Evolutionary conservation across 2,888 invertebrate species (phyloP).

Genomic region (Clunio marinus): DNA sequence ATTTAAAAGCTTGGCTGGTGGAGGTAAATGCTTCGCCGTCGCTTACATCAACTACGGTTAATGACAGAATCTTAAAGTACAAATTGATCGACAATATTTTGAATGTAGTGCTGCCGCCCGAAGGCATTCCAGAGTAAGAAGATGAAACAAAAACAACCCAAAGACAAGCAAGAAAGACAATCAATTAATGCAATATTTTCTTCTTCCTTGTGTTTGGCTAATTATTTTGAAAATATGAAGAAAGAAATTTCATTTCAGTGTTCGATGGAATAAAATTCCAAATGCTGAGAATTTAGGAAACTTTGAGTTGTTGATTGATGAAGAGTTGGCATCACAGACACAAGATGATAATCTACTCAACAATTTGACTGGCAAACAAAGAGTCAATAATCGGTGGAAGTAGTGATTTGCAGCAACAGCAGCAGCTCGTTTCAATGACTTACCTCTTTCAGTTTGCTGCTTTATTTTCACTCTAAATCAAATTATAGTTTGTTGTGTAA

Average conservation of each 20-base stretch:
- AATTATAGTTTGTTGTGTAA: conserved; percentile 10
- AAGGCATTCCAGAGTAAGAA: conserved; percentile 76
- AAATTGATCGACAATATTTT: conserved; percentile 90
- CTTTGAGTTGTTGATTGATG: conserved; percentile 79
- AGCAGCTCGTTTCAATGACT: too few species aligned
- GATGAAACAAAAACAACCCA: neutral
- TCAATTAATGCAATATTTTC: neutral
- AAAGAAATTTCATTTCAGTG: conserved; percentile 56
- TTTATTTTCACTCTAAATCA: conserved; percentile 4
- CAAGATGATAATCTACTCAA: conserved; percentile 47
- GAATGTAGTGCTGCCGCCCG: conserved; percentile 82
- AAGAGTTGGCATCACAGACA: conserved; percentile 65
- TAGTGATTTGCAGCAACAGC: neutral
- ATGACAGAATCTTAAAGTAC: conserved; percentile 89
- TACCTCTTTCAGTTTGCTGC: too few species aligned
- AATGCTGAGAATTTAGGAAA: conserved; percentile 70
- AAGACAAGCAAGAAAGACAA: neutral
- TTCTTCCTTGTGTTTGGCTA: neutral
- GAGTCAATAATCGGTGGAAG: conserved; percentile 38
- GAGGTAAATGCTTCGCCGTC: conserved; percentile 96
- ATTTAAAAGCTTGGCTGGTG: conserved; percentile 88
- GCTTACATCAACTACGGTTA: conserved; percentile 87
- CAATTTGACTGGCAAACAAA: neutral
- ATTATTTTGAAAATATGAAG: conserved; percentile 13
- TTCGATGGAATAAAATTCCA: conserved; percentile 82